phyloP scores from a whole-genome alignment of 2,888 invertebrate genomes.

The Hydraecia micacea region DNA sequence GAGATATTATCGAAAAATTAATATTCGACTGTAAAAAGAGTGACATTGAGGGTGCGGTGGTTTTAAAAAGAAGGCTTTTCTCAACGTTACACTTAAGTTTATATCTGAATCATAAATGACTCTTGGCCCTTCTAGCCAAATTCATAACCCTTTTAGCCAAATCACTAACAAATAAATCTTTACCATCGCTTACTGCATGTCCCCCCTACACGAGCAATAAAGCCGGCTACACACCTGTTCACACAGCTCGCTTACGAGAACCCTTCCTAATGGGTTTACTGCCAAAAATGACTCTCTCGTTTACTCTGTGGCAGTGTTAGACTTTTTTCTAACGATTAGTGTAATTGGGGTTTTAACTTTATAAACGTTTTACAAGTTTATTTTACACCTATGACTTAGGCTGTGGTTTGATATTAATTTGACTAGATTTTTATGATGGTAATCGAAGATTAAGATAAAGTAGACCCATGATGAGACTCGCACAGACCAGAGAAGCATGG shows the following conservation, averaged over 20 bases:
- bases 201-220: constrained; percentile 56
- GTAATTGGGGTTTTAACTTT: constrained; percentile 55
- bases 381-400: constrained; percentile 44
- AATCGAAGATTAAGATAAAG: background rate
- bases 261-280: constrained; percentile 80
- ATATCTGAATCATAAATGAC: background rate
- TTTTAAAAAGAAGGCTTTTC: background rate
- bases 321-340: constrained; percentile 69
- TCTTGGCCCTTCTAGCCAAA: constrained; percentile 15
- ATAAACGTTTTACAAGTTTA: constrained; percentile 59
- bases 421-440: background rate
- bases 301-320: constrained; percentile 69
- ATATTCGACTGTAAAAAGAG: background rate
- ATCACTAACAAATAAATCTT: constrained; percentile 45
- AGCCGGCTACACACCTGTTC: constrained; percentile 69
- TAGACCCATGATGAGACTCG: background rate
- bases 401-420: constrained; percentile 10
- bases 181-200: constrained; percentile 37
- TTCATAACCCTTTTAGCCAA: constrained; percentile 52
- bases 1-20: constrained; percentile 5
- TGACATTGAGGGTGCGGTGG: background rate
- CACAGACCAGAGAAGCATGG: background rate
- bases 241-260: constrained; percentile 68
- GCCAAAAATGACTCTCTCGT: constrained; percentile 70
- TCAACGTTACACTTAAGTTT: background rate